Evolutionary conservation across 2,888 invertebrate genomes (phyloP).

Genomic region (Leucophora obtusa): DNA sequence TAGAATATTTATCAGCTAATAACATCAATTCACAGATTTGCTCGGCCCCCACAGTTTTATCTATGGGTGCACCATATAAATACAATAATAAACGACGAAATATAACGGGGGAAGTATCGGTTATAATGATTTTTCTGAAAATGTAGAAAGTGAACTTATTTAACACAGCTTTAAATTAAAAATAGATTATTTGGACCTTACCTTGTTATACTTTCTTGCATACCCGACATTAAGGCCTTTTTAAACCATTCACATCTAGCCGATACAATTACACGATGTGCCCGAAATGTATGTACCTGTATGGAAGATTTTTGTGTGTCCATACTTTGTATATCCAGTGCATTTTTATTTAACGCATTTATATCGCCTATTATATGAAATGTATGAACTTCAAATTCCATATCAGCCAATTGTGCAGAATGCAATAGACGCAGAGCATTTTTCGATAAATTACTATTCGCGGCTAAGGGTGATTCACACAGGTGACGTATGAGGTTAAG

Average conservation of each 20-base stretch:
- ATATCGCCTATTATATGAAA: slow-evolving; percentile 47
- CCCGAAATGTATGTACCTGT: slow-evolving; percentile 78
- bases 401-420: slow-evolving; percentile 81
- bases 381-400: slow-evolving; percentile 82
- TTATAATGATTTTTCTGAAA: slow-evolving; percentile 83
- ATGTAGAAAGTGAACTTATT: slow-evolving; percentile 24
- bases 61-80: slow-evolving; percentile 83
- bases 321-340: slow-evolving; percentile 43
- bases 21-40: slow-evolving; percentile 83
- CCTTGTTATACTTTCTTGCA: slow-evolving; percentile 86
- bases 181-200: slow-evolving; percentile 67
- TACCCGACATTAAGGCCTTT: slow-evolving; percentile 84
- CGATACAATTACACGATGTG: slow-evolving; percentile 84
- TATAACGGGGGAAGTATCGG: slow-evolving; percentile 82
- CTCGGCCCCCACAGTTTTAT: slow-evolving; percentile 79
- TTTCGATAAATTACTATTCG: slow-evolving; percentile 81
- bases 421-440: slow-evolving; percentile 81
- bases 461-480: slow-evolving; percentile 81
- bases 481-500: slow-evolving; percentile 81
- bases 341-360: slow-evolving; percentile 40
- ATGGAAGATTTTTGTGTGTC: slow-evolving; percentile 55
- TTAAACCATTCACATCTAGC: slow-evolving; percentile 85
- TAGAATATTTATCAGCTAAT: slow-evolving; percentile 82
- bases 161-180: no score
- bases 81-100: slow-evolving; percentile 83